Base-by-base conservation (phyloP, 2,113 vertebrate genomes). In the Irena cyanogastra region DNA sequence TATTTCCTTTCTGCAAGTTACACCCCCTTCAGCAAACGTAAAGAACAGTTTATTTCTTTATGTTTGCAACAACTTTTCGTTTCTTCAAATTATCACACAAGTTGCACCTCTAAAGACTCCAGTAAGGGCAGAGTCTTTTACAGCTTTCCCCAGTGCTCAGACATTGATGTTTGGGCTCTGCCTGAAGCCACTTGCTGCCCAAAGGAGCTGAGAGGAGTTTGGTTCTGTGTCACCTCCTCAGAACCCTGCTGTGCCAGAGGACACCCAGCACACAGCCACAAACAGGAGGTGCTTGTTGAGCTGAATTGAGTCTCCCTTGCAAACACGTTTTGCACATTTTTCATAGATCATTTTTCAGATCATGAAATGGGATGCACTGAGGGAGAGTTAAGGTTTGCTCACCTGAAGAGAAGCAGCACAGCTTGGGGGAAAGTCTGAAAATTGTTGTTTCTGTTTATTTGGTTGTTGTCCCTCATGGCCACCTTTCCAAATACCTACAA, bases 401-500 rank as follows among this genome's bases (percentile, higher is more conserved):
- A 99, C 99, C 99, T 99, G 97, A 99, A 99, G 35, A 99, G 98
- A 57, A 99, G 98, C 1, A 99, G 98, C 44, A 99, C 99, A 1
- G 99, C 99, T 97, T 99, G 99, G 9, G 98, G 99, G 81, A 99
- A 99, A 11, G 99, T 99, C 97, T 99, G 99, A 97, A 99, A 99
- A 97, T 99, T 99, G 98, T 99, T 99, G 98, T 99, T 99, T 94
- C 99, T 98, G 97, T 99, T 99, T 97, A 99, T 99, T 87, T 99
- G 99, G 16, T 98, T 99, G 87, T 98, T 98, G 68, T 99, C 99
- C 96, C 98, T 98, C 99, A 99, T 99, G 54, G 99, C 99, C 52
- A 99, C 97, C 97, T 99, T 99, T 75, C 99, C 99, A 98, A 99
- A 99, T 77, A 99, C 98, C 99, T 99, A 96, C 50, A 95, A 76